Conservation (phyloP, 2,113 vertebrate genomes). For the Cynopterus brachyotis region DNA sequence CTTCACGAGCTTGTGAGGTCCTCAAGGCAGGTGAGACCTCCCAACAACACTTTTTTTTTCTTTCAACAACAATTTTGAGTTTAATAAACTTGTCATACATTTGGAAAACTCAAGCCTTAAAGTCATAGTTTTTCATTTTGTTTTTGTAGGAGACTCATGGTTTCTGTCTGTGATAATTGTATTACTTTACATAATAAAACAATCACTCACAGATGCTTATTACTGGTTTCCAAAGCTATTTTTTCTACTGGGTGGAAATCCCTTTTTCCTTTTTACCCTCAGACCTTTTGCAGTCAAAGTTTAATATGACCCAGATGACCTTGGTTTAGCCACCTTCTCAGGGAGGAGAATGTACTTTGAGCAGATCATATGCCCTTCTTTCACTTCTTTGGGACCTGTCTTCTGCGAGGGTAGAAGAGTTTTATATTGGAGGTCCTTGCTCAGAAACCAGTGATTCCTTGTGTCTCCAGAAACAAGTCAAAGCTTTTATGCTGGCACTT, state of each 20-base stretch:
- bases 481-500: background rate
- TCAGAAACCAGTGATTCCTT: background rate
- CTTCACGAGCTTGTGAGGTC: background rate
- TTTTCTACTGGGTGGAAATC: background rate
- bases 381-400: background rate
- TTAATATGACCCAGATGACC: background rate
- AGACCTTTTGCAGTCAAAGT: background rate
- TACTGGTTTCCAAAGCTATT: background rate
- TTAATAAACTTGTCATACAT: background rate
- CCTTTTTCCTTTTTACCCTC: background rate
- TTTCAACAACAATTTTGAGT: background rate
- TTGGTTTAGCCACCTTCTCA: background rate
- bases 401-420: background rate
- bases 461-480: background rate
- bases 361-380: background rate
- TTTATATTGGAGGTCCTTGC: background rate
- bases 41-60: background rate
- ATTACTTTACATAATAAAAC: background rate
- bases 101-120: conserved; percentile 19
- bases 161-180: background rate
- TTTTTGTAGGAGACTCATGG: background rate
- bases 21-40: background rate
- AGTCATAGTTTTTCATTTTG: background rate
- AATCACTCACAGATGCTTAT: background rate
- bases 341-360: background rate